Evolutionary conservation across 2,888 invertebrate genomes (phyloP), one percentile per base, ranked within the genome.

Genomic region (Boloria selene): DNA sequence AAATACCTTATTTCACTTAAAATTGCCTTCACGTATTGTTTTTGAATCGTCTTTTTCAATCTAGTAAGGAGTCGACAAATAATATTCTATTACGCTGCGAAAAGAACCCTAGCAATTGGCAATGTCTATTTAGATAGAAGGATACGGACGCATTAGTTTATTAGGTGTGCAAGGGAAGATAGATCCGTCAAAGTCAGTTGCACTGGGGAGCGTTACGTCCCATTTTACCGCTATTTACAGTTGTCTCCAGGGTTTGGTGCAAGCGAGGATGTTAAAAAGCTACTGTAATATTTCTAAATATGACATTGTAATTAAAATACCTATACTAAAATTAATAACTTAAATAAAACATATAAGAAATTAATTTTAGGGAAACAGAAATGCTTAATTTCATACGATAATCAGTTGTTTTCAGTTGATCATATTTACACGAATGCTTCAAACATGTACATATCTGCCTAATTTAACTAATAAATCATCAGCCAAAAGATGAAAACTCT

Each of bases 101-200:
- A 70, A 71, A 71, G 67, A 71, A 53, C 67, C 65, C 65, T 68
- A 64, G 59, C 69, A 62, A 68, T 72, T 72, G 72, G 71, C 72
- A 73, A 73, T 70, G 75, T 74, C 72, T 74, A 73, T 73, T 73
- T 65, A 76, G 74, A 73, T 73, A 74, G 79, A 79, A 70, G 70
- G 73, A 71, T 68, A 72, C 73, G 76, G 74, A 75, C 75, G 78
- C 89, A 90, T 90, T 89, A 90, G 84, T 88, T 90, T 90, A 91
- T 90, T 88, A 86, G 88, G 89, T 88, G 88, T 87, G 85, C 84
- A 83, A 79, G 80, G 80, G 77, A 76, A 81, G 82, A 83, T 84
- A 82, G 86, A 90, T 90, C 85, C 81, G 85, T 90, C 91, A 90
- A 84, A 84, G 88, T 86, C 87, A 80, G 76, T 79, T 79, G 79